phyloP scores from a whole-genome alignment of 2,113 vertebrate species.

The Albula goreensis region DNA sequence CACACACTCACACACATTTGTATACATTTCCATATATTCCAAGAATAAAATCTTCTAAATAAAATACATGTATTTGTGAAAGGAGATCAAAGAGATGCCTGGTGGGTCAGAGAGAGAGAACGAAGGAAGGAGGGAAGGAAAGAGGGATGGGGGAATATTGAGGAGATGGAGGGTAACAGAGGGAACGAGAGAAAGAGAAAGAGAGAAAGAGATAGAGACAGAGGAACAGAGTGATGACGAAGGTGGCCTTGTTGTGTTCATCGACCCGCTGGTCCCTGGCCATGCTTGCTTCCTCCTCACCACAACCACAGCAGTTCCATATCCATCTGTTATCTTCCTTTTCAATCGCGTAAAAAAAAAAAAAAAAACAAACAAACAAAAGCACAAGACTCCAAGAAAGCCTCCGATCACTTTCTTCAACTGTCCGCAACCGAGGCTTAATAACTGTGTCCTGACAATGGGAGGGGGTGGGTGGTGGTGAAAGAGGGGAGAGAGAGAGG shows the following conservation, averaged over 20 bases:
- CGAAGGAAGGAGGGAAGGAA: constrained; percentile 35
- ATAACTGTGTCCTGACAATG: not conserved
- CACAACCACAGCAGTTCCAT: not conserved
- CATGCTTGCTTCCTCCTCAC: not conserved
- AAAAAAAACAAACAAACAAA: constrained; percentile 5
- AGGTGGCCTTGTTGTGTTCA: not conserved
- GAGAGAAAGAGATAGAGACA: constrained; percentile 12
- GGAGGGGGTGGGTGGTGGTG: not conserved
- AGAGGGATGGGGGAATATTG: constrained; percentile 54
- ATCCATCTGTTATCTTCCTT: not conserved
- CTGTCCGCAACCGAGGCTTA: not conserved
- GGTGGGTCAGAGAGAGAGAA: not conserved
- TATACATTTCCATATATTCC: constrained; percentile 75
- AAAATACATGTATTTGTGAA: constrained; percentile 71
- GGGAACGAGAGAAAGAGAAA: constrained; percentile 15
- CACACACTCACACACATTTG: constrained; percentile 29
- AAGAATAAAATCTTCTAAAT: constrained; percentile 80
- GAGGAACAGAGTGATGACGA: constrained; percentile 10
- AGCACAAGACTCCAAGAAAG: not conserved
- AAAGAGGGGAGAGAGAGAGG: not conserved
- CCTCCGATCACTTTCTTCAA: not conserved
- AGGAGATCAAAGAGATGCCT: not conserved
- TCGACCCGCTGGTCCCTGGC: constrained; percentile 22
- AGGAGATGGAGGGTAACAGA: constrained; percentile 32
- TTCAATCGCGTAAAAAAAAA: constrained; percentile 5